Evolutionary conservation across 2,797 vertebrate species (phyloP).

Genomic region (Columba guinea): DNA sequence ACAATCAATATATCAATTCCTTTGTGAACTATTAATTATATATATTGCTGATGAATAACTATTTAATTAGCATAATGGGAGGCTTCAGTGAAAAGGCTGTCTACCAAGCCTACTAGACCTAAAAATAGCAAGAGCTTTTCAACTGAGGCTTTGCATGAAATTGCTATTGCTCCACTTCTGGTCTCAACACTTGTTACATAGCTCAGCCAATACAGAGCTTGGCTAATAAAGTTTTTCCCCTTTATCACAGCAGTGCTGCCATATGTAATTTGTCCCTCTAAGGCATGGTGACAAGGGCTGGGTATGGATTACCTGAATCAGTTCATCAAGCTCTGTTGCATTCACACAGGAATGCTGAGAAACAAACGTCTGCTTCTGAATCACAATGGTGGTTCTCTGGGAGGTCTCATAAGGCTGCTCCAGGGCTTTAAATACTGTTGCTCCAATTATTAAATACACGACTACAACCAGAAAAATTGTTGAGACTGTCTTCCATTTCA

Average conservation of each 20-base stretch:
- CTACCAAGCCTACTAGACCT: background rate
- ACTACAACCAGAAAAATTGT: slow-evolving; percentile 98
- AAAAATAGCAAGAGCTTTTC: slow-evolving; percentile 18
- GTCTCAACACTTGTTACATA: background rate
- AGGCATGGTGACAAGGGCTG: background rate
- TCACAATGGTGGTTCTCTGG: slow-evolving; percentile 89
- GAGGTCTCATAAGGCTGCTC: slow-evolving; percentile 94
- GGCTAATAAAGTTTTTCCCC: background rate
- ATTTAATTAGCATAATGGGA: slow-evolving; percentile 34
- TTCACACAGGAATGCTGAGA: slow-evolving; percentile 90
- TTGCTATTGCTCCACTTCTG: background rate
- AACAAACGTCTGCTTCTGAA: slow-evolving; percentile 90
- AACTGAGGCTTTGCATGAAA: background rate
- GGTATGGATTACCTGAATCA: slow-evolving; percentile 87
- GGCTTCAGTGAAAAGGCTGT: slow-evolving; percentile 10
- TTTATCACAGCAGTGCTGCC: background rate
- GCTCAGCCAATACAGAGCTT: background rate
- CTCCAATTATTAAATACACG: slow-evolving; percentile 93
- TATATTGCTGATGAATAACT: slow-evolving; percentile 43
- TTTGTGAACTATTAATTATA: slow-evolving; percentile 49
- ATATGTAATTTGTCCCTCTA: background rate
- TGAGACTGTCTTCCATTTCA: slow-evolving; percentile 99
- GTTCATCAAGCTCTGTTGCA: slow-evolving; percentile 90
- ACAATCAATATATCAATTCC: slow-evolving; percentile 50
- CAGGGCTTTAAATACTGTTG: slow-evolving; percentile 93